Evolutionary conservation across 2,113 vertebrate genomes (phyloP), one percentile per base, ranked within the genome.

Genomic region (Engystomops pustulosus): DNA sequence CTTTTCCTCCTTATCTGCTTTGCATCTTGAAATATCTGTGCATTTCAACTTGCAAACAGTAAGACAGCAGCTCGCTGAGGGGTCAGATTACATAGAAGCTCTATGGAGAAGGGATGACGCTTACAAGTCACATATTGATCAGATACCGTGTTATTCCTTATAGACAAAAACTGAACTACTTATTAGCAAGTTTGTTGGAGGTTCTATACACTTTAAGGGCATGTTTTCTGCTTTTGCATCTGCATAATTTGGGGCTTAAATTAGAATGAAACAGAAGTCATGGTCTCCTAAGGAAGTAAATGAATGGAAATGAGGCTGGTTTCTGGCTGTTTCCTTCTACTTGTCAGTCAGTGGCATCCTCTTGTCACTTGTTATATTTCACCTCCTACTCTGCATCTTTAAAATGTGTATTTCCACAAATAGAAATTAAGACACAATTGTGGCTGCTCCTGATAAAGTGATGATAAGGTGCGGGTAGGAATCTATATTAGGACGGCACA

Each of bases 311-410:
- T 38, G 51, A 78, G 75, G 30, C 32, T n/a, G 9, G 30, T 38
- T 78, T 78, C 3, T 78, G 27, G 17, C 74, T 3, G 38, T 58
- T 78, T 44, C 75, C n/a, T 53, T 78, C 75, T 41, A 60, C 53
- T 38, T 58, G 51, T 60, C 75, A 78, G 55, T 60, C 51, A 55
- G 11, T 38, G 72, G 47, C 30, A 34, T 58, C 51, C 32, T 55
- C 18, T 15, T 78, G 75, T 38, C 75, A 41, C 75, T 55, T 60
- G 53, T 41, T 38, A 78, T 58, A 25, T 60, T 41, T 78, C 75
- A 78, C 51, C 55, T 53, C 55, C 75, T 58, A 78, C 62, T 67
- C 62, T 67, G 62, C 62, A 67, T 34, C 32, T 36, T 36, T 36
- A 34, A 20, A 2, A 34, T 12, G 17, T 8, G 62, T 67, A 9